Conservation (phyloP, 2,797 vertebrate species). For the Dendrocincla tyrannina region DNA sequence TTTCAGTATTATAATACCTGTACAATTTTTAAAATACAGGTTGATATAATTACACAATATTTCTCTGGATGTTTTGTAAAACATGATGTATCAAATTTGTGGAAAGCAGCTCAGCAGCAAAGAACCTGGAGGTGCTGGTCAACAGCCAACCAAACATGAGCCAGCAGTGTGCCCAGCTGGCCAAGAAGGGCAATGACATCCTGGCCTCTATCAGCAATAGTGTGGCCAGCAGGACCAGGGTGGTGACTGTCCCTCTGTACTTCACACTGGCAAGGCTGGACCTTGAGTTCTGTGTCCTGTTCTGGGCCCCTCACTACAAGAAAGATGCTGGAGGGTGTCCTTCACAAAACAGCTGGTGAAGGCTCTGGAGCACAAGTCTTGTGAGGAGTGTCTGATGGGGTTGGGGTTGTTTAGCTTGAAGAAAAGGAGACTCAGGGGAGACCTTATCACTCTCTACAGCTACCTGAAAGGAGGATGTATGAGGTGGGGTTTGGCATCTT, state of each 20-base stretch:
- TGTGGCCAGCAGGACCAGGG: neutral
- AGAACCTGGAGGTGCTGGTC: neutral
- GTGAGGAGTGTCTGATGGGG: neutral
- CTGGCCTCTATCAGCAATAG: neutral
- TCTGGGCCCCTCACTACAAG: neutral
- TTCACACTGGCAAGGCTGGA: fast-evolving
- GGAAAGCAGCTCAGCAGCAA: neutral
- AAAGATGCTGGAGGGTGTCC: neutral
- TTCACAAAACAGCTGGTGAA: neutral
- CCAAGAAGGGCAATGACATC: neutral
- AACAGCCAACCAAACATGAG: neutral
- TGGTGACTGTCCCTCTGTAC: neutral
- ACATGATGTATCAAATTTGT: neutral
- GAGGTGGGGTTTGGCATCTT: neutral
- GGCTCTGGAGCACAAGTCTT: neutral
- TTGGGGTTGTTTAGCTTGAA: neutral
- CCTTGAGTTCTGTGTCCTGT: neutral
- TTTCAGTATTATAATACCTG: neutral
- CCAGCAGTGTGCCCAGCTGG: neutral
- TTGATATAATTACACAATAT: neutral
- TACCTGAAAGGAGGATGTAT: neutral
- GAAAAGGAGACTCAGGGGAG: neutral
- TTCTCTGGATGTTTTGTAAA: neutral
- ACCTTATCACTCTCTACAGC: neutral
- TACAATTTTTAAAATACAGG: neutral